Conservation (phyloP, 2,113 vertebrate species). For the Gobio gobio region DNA sequence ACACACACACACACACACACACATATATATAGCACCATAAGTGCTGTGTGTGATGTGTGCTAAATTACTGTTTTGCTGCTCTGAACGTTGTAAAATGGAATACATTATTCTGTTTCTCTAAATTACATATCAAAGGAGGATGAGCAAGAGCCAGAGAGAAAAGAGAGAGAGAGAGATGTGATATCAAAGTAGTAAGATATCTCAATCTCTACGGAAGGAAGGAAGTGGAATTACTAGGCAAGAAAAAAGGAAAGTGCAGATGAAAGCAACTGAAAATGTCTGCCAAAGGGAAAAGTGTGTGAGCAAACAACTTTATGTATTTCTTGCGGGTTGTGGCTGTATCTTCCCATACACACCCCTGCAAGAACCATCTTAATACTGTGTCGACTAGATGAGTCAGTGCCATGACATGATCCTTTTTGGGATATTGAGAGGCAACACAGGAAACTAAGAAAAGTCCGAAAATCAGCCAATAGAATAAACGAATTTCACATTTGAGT, state of each 20-base stretch:
- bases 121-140: constrained; percentile 45
- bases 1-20: not conserved
- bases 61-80: constrained; percentile 43
- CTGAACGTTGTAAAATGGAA: constrained; percentile 45
- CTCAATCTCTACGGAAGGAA: constrained; percentile 10
- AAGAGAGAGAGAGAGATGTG: not conserved
- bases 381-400: not conserved
- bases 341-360: constrained; percentile 2
- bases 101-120: constrained; percentile 47
- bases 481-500: not conserved
- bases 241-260: constrained; percentile 14
- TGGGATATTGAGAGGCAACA: not conserved
- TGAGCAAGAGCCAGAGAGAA: not conserved
- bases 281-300: not conserved
- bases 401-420: not conserved
- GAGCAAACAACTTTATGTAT: not conserved
- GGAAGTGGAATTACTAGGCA: constrained; percentile 12
- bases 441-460: not conserved
- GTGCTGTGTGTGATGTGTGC: not conserved
- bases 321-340: not conserved
- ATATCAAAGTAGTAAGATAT: constrained; percentile 22
- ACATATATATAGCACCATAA: not conserved
- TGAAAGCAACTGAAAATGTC: constrained; percentile 25
- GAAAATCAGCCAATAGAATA: not conserved
- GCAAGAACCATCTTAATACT: not conserved